Conservation (phyloP, 1,140 invertebrate species). For the Pectinophora gossypiella region DNA sequence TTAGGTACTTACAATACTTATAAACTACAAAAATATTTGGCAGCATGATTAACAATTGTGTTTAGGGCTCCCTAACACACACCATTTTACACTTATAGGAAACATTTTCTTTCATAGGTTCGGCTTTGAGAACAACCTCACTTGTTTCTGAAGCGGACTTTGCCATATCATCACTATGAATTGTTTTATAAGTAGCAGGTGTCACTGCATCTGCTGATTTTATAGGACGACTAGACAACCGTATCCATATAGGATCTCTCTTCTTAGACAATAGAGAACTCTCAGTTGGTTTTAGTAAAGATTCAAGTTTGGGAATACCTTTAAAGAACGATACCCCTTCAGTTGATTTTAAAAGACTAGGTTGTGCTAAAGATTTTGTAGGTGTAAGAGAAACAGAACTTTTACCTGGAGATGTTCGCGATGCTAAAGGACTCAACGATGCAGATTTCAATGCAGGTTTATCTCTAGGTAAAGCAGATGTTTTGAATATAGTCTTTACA, state of each 20-base stretch:
- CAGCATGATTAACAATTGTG: neutral
- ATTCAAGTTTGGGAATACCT: too few species aligned
- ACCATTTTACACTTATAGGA: constrained; percentile 55
- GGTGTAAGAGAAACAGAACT: too few species aligned
- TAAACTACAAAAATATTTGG: neutral
- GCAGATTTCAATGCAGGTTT: too few species aligned
- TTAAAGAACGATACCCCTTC: too few species aligned
- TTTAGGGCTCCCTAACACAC: constrained; percentile 31
- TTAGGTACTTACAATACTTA: neutral
- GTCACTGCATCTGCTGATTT: too few species aligned
- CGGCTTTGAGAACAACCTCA: constrained; percentile 5
- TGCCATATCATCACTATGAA: constrained; percentile 16
- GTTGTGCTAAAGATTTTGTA: too few species aligned
- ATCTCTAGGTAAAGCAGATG: too few species aligned
- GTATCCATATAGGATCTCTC: constrained; percentile 21
- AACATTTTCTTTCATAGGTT: constrained; percentile 41
- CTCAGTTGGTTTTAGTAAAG: constrained; percentile 15
- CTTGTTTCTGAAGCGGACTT: constrained; percentile 31
- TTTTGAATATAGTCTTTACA: too few species aligned
- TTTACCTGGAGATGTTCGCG: too few species aligned
- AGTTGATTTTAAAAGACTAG: too few species aligned
- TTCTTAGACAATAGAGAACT: constrained; percentile 21
- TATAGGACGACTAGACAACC: constrained; percentile 7
- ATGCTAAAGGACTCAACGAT: too few species aligned
- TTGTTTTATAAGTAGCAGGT: neutral